phyloP scores from a whole-genome alignment of 2,113 vertebrate species.

The Speoplatyrhinus poulsoni region DNA sequence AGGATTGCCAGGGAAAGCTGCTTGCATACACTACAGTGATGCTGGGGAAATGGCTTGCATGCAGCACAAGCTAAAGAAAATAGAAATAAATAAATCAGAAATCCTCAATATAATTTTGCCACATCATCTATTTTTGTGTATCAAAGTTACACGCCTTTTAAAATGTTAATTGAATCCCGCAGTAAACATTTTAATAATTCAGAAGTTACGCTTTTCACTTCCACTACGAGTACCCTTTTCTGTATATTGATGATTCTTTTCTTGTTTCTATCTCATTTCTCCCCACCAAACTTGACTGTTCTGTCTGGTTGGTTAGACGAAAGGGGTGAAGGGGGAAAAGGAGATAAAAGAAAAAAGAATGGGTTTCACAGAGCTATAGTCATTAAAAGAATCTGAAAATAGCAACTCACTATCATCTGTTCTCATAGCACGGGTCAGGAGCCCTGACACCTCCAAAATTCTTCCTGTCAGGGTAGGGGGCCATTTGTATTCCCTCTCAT shows the following conservation, averaged over 20 bases:
- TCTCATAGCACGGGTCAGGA: constrained; percentile 77
- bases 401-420: constrained; percentile 81
- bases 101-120: constrained; percentile 41
- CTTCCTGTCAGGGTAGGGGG: constrained; percentile 77
- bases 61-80: constrained; percentile 46
- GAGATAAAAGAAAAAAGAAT: constrained; percentile 70
- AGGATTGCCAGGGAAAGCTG: constrained; percentile 37
- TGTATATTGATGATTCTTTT: constrained; percentile 31
- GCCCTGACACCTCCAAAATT: constrained; percentile 79
- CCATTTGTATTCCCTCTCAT: constrained; percentile 77
- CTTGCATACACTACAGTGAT: constrained; percentile 15
- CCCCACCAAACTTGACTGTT: constrained; percentile 9
- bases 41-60: constrained; percentile 29
- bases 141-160: constrained; percentile 22
- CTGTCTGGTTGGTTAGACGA: constrained; percentile 54
- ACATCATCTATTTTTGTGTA: constrained; percentile 46
- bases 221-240: constrained; percentile 38
- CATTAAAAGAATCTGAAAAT: constrained; percentile 85
- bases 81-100: constrained; percentile 52
- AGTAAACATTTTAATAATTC: constrained; percentile 67
- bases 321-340: constrained; percentile 17
- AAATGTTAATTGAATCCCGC: constrained; percentile 50
- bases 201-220: constrained; percentile 53
- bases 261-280: constrained; percentile 7
- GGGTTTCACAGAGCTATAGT: constrained; percentile 74